Percentiles rank a stretch among this genome's conserved stretches.
These are phyloP conservation scores for Aurelia sp. DNA, from an alignment of 30 jellyfish, hydroid and myxozoan species.

Conservation along the genomic window DNA sequence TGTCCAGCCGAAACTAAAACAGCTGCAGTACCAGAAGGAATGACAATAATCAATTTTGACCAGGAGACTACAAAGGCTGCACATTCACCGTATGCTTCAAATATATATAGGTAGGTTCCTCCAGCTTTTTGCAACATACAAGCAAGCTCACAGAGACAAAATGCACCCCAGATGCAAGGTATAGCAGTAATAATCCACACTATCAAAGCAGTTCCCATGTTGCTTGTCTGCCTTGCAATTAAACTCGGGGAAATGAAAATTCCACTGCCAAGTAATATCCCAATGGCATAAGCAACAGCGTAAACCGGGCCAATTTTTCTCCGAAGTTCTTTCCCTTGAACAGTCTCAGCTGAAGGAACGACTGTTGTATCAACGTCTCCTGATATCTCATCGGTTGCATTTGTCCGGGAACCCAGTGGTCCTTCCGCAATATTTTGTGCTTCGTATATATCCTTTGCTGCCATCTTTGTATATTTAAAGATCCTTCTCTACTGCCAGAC, in stretches of 20 bases:
- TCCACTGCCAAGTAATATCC: constrained; percentile 10
- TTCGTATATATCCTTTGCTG: too few relatives aligned
- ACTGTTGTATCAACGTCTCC: too few relatives aligned
- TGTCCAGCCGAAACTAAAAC: background rate
- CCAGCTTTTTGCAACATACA: constrained; percentile 14
- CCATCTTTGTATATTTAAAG: too few relatives aligned
- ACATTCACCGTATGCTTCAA: constrained; percentile 21
- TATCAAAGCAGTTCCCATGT: constrained; percentile 13
- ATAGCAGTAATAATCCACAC: constrained; percentile 21
- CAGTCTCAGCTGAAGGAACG: too few relatives aligned
- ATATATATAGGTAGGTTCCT: background rate
- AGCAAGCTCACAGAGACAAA: constrained; percentile 35
- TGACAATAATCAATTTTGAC: background rate
- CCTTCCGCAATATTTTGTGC: too few relatives aligned
- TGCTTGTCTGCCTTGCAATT: constrained; percentile 11
- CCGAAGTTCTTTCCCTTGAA: background rate
- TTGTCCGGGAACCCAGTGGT: too few relatives aligned
- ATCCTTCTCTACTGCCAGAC: too few relatives aligned
- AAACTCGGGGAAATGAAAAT: constrained; percentile 1
- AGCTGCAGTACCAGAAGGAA: background rate
- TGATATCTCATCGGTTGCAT: too few relatives aligned
- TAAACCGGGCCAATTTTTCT: background rate
- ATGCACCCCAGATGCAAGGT: constrained; percentile 12
- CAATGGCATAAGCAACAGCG: constrained; percentile 20
- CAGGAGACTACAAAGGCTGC: background rate